Percentiles rank a stretch among this genome's conserved stretches.
Conservation (phyloP, 2,797 vertebrate genomes). For the Amblyraja radiata region DNA sequence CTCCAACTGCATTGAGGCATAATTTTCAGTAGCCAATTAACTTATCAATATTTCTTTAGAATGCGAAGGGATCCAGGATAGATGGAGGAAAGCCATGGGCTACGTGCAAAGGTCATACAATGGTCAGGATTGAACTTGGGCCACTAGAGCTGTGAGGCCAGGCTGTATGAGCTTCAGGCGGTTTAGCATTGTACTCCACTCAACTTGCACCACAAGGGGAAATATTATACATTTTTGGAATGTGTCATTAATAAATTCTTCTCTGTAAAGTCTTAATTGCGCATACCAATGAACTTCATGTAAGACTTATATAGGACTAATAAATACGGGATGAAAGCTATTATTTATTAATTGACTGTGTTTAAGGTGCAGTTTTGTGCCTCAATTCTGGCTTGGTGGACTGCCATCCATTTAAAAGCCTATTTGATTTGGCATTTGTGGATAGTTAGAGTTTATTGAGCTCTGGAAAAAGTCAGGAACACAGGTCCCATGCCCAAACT, state of each 20-base stretch:
- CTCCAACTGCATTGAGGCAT: too few species aligned
- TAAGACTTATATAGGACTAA: neutral
- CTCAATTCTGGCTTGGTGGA: neutral
- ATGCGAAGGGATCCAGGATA: too few species aligned
- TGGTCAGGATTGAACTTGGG: too few species aligned
- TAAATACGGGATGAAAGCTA: neutral
- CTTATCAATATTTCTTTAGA: too few species aligned
- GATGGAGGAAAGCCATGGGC: too few species aligned
- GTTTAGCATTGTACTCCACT: neutral
- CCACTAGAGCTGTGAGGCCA: too few species aligned
- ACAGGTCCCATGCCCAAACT: neutral
- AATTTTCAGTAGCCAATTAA: too few species aligned
- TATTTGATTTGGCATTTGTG: neutral
- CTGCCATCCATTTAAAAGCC: neutral
- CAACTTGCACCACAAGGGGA: neutral
- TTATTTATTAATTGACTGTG: neutral
- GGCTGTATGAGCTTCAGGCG: neutral
- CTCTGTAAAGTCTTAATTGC: neutral
- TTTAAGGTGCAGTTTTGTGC: neutral
- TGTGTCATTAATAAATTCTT: neutral
- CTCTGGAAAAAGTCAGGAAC: neutral
- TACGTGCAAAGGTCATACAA: too few species aligned
- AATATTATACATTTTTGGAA: neutral
- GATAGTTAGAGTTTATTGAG: neutral
- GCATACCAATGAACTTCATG: neutral